A percentile compares a stretch with the other conserved stretches of the same genome.
These are phyloP conservation scores for Ginglymostoma cirratum DNA, from an alignment of 2,113 vertebrate species.

Conservation along the genomic window DNA sequence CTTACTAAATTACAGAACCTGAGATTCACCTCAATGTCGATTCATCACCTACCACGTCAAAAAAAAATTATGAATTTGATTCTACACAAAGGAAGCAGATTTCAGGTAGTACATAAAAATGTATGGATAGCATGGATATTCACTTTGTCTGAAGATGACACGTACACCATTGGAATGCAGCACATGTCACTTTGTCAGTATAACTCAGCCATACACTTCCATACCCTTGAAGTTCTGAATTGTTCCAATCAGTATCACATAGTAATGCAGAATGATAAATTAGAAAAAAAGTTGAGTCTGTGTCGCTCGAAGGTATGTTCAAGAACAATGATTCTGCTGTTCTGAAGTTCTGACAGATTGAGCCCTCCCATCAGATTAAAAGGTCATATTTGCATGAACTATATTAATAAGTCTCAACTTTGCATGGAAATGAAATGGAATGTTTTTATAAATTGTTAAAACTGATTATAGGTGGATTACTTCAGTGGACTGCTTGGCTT, in stretches of 20 bases:
- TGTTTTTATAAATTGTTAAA: neutral
- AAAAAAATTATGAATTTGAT: neutral
- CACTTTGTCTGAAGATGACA: neutral
- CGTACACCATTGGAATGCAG: neutral
- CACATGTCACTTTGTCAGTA: neutral
- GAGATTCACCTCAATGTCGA: neutral
- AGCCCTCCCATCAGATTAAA: neutral
- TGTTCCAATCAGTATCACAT: neutral
- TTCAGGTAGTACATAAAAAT: constrained; percentile 28
- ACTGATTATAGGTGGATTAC: neutral
- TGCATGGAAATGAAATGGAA: constrained; percentile 22
- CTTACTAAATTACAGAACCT: constrained; percentile 14
- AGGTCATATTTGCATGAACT: neutral
- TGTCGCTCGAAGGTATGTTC: neutral
- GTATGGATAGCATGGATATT: constrained; percentile 3
- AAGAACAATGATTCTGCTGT: neutral
- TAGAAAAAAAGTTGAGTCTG: neutral
- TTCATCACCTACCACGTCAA: constrained; percentile 27
- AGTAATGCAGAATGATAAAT: too few species aligned
- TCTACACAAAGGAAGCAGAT: neutral
- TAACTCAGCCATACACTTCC: neutral
- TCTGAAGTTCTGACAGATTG: neutral
- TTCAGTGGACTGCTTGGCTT: neutral
- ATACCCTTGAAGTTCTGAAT: neutral
- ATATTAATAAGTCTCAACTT: neutral